Conservation (phyloP, 2,888 invertebrate genomes). For the Drosophila siamana region DNA sequence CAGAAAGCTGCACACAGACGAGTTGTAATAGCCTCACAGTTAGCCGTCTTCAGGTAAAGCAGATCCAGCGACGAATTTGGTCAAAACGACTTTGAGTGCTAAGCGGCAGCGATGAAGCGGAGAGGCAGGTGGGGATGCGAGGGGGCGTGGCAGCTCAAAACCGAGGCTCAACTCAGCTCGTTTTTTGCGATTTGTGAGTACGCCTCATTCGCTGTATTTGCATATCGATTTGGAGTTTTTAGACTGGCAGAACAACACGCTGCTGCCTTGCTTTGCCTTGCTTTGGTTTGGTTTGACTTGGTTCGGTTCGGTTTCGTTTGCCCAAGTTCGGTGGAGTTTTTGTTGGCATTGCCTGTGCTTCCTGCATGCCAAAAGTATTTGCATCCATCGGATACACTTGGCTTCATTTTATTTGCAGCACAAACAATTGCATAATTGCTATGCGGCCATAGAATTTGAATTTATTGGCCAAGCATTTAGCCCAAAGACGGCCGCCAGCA, state of each 20-base stretch:
- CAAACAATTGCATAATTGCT: constrained; percentile 81
- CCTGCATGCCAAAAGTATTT: constrained; percentile 57
- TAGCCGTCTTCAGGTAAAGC: constrained; percentile 54
- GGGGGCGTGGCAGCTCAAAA: constrained; percentile 54
- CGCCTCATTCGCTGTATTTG: constrained; percentile 77
- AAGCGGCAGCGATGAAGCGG: not conserved
- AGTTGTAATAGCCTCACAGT: constrained; percentile 49
- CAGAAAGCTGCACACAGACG: constrained; percentile 8
- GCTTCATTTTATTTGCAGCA: constrained; percentile 73
- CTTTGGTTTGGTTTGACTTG: constrained; percentile 26
- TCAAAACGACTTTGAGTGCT: constrained; percentile 66
- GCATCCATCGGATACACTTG: constrained; percentile 61
- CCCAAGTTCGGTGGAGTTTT: constrained; percentile 7
- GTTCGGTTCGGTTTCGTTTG: constrained; percentile 27
- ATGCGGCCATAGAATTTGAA: constrained; percentile 61
- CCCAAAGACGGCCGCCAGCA: constrained; percentile 26
- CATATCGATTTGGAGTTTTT: constrained; percentile 82
- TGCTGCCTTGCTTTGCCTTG: constrained; percentile 28
- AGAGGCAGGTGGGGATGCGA: too few species aligned
- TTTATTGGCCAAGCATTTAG: constrained; percentile 63
- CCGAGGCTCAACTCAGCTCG: constrained; percentile 47
- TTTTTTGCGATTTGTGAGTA: constrained; percentile 71
- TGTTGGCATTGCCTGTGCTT: constrained; percentile 23
- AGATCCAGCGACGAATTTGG: constrained; percentile 73
- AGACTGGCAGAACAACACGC: constrained; percentile 68